Percentiles rank a stretch among this genome's conserved stretches.
These are phyloP conservation scores for Bombus fervidus DNA, from an alignment of 1,140 invertebrate species.

Conservation along the genomic window DNA sequence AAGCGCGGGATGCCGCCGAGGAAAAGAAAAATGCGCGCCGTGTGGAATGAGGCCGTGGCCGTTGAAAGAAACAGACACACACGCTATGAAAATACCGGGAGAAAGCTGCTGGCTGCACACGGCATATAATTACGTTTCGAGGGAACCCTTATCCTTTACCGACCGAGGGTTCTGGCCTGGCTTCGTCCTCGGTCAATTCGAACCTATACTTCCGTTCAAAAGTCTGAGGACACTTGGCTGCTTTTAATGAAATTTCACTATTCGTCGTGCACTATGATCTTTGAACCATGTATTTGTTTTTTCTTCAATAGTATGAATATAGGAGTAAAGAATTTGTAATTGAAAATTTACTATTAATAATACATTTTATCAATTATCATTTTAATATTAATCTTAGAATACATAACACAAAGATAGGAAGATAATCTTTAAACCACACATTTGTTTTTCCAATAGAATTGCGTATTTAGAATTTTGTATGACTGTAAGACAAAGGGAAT, in stretches of 20 bases:
- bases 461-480: too few species aligned
- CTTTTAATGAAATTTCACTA: background rate
- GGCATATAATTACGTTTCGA: slow-evolving; percentile 44
- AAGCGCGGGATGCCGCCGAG: background rate
- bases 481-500: too few species aligned
- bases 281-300: background rate
- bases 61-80: slow-evolving; percentile 37
- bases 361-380: background rate
- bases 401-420: too few species aligned
- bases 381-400: too few species aligned
- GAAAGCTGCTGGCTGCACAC: slow-evolving; percentile 3
- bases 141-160: slow-evolving; percentile 22
- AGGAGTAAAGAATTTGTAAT: background rate
- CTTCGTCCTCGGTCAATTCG: slow-evolving; percentile 33
- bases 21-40: background rate
- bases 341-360: background rate
- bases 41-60: slow-evolving; percentile 29
- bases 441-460: too few species aligned
- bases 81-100: slow-evolving; percentile 26
- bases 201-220: background rate
- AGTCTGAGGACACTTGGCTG: background rate
- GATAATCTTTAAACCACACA: too few species aligned
- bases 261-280: background rate
- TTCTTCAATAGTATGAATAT: background rate
- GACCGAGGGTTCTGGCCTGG: background rate